Evolutionary conservation across 2,113 vertebrate genomes (phyloP).

Genomic region (Myotis lucifugus): DNA sequence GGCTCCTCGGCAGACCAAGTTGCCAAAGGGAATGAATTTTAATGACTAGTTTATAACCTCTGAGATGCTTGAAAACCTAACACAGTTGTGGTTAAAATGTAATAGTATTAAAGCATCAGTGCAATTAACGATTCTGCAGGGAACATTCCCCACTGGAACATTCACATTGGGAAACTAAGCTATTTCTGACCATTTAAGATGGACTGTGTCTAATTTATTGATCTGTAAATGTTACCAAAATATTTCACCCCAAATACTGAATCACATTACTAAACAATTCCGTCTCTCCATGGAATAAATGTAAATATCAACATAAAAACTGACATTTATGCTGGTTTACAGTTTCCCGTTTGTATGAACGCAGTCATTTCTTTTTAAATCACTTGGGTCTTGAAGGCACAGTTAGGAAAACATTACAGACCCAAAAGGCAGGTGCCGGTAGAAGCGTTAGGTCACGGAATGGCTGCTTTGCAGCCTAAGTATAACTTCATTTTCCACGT

Average conservation of each 20-base stretch:
- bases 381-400: constrained; percentile 44
- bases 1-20: constrained; percentile 43
- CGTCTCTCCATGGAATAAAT: constrained; percentile 52
- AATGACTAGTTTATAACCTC: constrained; percentile 73
- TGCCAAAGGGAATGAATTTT: constrained; percentile 77
- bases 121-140: constrained; percentile 73
- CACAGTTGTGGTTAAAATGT: constrained; percentile 68
- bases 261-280: constrained; percentile 57
- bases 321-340: constrained; percentile 69
- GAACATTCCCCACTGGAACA: constrained; percentile 52
- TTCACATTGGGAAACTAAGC: constrained; percentile 26
- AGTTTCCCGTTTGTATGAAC: constrained; percentile 62
- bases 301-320: constrained; percentile 75
- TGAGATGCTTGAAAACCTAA: constrained; percentile 63
- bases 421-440: background rate
- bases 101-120: constrained; percentile 33
- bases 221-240: constrained; percentile 70
- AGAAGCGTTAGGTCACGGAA: background rate
- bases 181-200: constrained; percentile 59
- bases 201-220: constrained; percentile 66
- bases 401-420: constrained; percentile 56
- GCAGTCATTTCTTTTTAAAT: constrained; percentile 61
- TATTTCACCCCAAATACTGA: constrained; percentile 68
- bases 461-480: background rate
- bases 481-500: background rate